Evolutionary conservation across 2,797 vertebrate species (phyloP).

Genomic region (Eulemur albifrons): DNA sequence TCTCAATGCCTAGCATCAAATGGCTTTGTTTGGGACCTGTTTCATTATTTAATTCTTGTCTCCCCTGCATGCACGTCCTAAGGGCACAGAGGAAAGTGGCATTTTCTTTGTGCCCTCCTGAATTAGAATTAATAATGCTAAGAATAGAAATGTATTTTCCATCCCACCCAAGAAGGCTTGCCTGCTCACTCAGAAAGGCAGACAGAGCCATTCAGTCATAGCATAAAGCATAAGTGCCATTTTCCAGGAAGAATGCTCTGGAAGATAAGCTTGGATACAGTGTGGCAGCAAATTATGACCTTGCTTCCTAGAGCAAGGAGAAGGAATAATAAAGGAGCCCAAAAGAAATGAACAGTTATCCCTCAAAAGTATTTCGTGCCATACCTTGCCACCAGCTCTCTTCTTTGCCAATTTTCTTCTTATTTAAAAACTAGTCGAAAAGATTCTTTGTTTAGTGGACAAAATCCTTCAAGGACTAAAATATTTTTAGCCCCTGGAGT

Average conservation of each 20-base stretch:
- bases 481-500: background rate
- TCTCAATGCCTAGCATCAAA: conserved; percentile 65
- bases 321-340: background rate
- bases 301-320: background rate
- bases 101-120: conserved; percentile 69
- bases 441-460: conserved; percentile 14
- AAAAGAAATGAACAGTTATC: background rate
- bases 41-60: conserved; percentile 68
- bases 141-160: conserved; percentile 59
- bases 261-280: background rate
- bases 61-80: conserved; percentile 2
- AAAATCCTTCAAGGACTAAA: conserved; percentile 30
- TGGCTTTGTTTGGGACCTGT: conserved; percentile 80
- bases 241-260: conserved; percentile 41
- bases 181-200: conserved; percentile 16
- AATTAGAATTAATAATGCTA: conserved; percentile 59
- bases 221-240: background rate
- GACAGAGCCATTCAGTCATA: background rate
- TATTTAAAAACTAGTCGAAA: conserved; percentile 34
- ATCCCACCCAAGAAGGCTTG: conserved; percentile 63
- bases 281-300: background rate
- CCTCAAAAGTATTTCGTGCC: background rate
- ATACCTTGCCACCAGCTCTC: background rate
- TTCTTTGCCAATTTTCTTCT: background rate
- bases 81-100: conserved; percentile 63